Evolutionary conservation across 2,888 invertebrate species (phyloP).

Genomic region (Hydriomena furcata): DNA sequence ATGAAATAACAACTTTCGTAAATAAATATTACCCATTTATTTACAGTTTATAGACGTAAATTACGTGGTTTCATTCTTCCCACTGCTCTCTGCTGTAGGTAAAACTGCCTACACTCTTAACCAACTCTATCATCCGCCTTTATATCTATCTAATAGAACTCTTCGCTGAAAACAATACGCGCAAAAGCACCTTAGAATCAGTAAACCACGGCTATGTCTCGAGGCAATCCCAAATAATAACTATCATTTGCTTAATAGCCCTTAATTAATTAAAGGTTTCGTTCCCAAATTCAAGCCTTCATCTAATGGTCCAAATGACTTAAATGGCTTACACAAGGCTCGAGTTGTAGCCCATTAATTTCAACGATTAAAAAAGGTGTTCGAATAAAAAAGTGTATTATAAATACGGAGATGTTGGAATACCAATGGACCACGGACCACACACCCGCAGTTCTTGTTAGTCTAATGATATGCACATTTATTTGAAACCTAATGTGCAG

Average conservation of each 20-base stretch:
- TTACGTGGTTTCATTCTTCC: not conserved
- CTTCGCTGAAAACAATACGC: slow-evolving; percentile 27
- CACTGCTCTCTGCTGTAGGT: slow-evolving; percentile 10
- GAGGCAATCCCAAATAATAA: slow-evolving; percentile 55
- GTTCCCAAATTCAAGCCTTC: slow-evolving; percentile 63
- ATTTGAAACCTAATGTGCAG: slow-evolving; percentile 64
- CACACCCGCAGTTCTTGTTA: slow-evolving; percentile 66
- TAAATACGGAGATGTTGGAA: slow-evolving; percentile 46
- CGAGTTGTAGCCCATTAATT: slow-evolving; percentile 66
- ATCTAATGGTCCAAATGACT: slow-evolving; percentile 66
- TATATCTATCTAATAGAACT: not conserved
- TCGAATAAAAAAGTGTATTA: slow-evolving; percentile 32
- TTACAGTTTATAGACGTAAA: no score
- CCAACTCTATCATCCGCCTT: not conserved
- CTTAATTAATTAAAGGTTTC: slow-evolving; percentile 72
- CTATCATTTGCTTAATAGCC: slow-evolving; percentile 67
- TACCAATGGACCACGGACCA: slow-evolving; percentile 77
- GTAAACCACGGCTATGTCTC: slow-evolving; percentile 44
- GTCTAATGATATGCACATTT: slow-evolving; percentile 81
- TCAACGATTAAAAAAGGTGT: slow-evolving; percentile 62
- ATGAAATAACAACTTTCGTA: no score
- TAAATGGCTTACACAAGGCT: slow-evolving; percentile 65
- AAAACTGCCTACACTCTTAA: slow-evolving; percentile 1
- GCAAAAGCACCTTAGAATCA: slow-evolving; percentile 40
- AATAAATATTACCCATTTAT: no score